Evolutionary conservation across 2,113 vertebrate genomes (phyloP).

Genomic region (Megalops atlanticus): DNA sequence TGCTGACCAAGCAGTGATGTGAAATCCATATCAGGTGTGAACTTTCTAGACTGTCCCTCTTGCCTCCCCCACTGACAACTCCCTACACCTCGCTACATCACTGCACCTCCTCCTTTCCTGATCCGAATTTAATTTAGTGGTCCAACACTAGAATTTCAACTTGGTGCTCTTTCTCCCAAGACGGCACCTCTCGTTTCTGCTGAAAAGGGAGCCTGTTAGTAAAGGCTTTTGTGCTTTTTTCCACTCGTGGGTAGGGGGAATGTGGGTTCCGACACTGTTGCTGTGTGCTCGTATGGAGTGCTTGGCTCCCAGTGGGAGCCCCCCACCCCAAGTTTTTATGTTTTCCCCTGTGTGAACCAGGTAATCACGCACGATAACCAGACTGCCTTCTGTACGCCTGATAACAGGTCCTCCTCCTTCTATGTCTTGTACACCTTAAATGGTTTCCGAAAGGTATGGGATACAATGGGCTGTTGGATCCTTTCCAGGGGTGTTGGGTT

Average conservation of each 20-base stretch:
- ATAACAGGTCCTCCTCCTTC: background rate
- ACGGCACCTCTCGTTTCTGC: conserved; percentile 34
- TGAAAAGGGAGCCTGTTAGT: conserved; percentile 41
- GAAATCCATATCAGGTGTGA: conserved; percentile 2
- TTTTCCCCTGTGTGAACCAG: conserved; percentile 30
- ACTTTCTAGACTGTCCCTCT: conserved; percentile 35
- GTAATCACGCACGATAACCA: conserved; percentile 35
- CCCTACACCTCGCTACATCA: background rate
- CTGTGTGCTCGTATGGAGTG: conserved; percentile 39
- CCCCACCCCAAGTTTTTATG: conserved; percentile 20
- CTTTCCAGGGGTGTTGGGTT: background rate
- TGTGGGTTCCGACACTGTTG: background rate
- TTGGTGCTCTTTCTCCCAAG: conserved; percentile 6
- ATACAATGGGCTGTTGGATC: background rate
- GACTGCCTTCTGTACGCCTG: conserved; percentile 24
- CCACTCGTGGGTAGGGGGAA: background rate
- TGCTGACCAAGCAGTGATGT: background rate
- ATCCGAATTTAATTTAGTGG: conserved; percentile 28
- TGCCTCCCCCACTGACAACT: conserved; percentile 37
- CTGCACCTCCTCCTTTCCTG: background rate
- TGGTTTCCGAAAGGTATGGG: no score
- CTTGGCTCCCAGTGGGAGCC: conserved; percentile 39
- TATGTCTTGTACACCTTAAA: background rate
- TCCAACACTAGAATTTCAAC: conserved; percentile 48
- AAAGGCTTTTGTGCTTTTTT: background rate